Percentiles rank a stretch among this genome's conserved stretches.
Evolutionary conservation across 2,888 invertebrate genomes (phyloP).

Genomic region (Halictus ligatus): DNA sequence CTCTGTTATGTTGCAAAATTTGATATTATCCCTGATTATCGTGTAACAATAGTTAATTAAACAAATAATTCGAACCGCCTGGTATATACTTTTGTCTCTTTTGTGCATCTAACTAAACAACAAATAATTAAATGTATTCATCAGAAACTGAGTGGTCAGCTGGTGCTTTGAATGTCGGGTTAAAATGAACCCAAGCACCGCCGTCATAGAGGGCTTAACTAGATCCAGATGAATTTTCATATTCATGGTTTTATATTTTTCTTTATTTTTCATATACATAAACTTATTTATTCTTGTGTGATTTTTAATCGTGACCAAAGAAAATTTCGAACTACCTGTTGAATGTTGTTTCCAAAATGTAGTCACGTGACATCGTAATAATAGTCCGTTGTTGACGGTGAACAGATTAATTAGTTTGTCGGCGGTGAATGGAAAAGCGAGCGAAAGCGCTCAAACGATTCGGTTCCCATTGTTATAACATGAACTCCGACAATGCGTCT

Average conservation of each 20-base stretch:
- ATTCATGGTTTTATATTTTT: not conserved
- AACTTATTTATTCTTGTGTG: not conserved
- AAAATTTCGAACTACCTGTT: not conserved
- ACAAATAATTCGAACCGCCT: too few relatives aligned
- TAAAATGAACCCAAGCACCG: too few relatives aligned
- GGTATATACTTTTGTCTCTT: too few relatives aligned
- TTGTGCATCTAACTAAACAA: too few relatives aligned
- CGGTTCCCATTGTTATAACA: conserved; percentile 2
- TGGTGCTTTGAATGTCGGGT: too few relatives aligned
- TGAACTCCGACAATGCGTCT: conserved; percentile 17
- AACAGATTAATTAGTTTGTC: not conserved
- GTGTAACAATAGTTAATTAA: too few relatives aligned
- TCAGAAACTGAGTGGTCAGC: too few relatives aligned
- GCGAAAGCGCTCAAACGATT: not conserved
- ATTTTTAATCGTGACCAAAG: not conserved
- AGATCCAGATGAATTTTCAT: too few relatives aligned
- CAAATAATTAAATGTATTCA: too few relatives aligned
- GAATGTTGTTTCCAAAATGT: not conserved
- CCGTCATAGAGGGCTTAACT: too few relatives aligned
- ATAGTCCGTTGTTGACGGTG: not conserved
- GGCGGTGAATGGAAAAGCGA: not conserved
- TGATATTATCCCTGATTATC: too few relatives aligned
- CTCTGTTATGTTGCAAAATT: too few relatives aligned
- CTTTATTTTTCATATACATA: not conserved
- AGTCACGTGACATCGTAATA: not conserved